A percentile compares a stretch with the other conserved stretches of the same genome.
These are phyloP conservation scores for Apodemia zela DNA, from an alignment of 2,888 invertebrate species.

Conservation along the genomic window DNA sequence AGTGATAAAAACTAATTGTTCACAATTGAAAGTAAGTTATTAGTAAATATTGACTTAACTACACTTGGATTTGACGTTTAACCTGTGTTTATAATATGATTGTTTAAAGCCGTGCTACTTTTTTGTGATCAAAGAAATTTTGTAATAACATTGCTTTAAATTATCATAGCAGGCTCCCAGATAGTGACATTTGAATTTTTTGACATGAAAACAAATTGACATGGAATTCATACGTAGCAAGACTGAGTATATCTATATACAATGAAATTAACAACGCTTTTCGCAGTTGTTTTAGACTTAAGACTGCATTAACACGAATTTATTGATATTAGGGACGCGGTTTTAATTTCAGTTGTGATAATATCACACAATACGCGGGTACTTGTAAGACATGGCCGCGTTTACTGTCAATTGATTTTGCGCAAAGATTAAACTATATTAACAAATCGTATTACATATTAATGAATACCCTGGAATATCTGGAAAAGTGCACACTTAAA, in stretches of 20 bases:
- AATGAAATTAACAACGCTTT: constrained; percentile 29
- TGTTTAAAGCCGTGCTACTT: background rate
- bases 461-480: background rate
- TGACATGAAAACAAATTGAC: too few species aligned
- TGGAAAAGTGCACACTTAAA: constrained; percentile 20
- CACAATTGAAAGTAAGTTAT: background rate
- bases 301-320: constrained; percentile 36
- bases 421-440: constrained; percentile 9
- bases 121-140: background rate
- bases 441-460: background rate
- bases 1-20: background rate
- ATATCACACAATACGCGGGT: constrained; percentile 27
- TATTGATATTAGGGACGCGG: constrained; percentile 35
- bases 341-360: constrained; percentile 28
- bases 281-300: constrained; percentile 17
- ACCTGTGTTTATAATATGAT: too few species aligned
- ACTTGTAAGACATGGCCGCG: constrained; percentile 23
- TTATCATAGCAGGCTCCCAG: background rate
- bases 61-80: too few species aligned
- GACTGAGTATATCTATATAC: constrained; percentile 33
- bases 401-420: constrained; percentile 29
- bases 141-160: background rate
- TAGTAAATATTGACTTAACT: too few species aligned
- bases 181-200: background rate
- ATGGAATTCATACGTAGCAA: constrained; percentile 23